Evolutionary conservation across 2,888 invertebrate genomes (phyloP).

Genomic region (Xanthorhoe designata): DNA sequence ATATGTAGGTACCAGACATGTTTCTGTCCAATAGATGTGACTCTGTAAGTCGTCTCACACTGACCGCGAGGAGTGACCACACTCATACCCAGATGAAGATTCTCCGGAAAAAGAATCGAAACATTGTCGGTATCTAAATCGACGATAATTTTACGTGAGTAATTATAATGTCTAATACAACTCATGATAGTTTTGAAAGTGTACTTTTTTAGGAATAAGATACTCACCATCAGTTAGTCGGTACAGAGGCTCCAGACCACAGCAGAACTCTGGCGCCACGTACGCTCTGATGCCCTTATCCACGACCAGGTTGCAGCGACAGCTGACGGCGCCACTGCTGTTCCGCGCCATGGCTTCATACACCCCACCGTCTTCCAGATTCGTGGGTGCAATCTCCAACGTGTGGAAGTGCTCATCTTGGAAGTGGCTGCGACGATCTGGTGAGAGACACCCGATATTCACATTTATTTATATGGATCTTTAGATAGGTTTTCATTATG

Average conservation of each 20-base stretch:
- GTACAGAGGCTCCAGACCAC: constrained; percentile 88
- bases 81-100: too few relatives aligned
- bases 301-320: constrained; percentile 90
- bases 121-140: too few relatives aligned
- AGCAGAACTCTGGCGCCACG: constrained; percentile 91
- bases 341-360: constrained; percentile 93
- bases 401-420: constrained; percentile 93
- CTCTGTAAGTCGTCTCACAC: too few relatives aligned
- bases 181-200: too few relatives aligned
- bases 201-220: not conserved
- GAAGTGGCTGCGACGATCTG: constrained; percentile 86
- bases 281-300: constrained; percentile 94
- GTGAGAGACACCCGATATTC: not conserved
- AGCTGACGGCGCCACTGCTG: constrained; percentile 92
- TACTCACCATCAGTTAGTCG: constrained; percentile 85
- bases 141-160: too few relatives aligned
- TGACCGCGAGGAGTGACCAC: too few relatives aligned
- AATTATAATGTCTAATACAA: too few relatives aligned
- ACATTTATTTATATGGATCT: too few relatives aligned
- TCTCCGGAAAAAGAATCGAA: too few relatives aligned
- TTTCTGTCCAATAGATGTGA: too few relatives aligned
- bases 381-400: constrained; percentile 92
- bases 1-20: too few relatives aligned
- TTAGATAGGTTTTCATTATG: too few relatives aligned
- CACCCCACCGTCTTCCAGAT: constrained; percentile 91